Evolutionary conservation across 2,888 invertebrate species (phyloP).

Genomic region (Watsonalla binaria): DNA sequence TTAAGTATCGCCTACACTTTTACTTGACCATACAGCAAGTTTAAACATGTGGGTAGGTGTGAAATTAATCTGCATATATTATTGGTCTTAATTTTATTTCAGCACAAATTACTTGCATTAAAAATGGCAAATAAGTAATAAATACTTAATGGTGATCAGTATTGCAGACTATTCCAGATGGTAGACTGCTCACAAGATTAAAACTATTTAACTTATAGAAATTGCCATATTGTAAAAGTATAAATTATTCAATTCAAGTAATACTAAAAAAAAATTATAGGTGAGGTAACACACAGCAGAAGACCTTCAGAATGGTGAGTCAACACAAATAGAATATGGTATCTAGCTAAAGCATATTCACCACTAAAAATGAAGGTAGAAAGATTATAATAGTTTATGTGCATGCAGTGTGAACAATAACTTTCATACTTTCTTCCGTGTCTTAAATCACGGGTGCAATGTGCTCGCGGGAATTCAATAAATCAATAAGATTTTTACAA

Average conservation of each 20-base stretch:
- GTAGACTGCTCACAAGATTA: too few relatives aligned
- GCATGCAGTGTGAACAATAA: background rate
- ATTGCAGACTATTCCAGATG: too few relatives aligned
- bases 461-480: conserved; percentile 24
- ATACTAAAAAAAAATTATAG: background rate
- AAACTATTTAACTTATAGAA: too few relatives aligned
- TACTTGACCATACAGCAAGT: background rate
- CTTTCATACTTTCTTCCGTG: background rate
- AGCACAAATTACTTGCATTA: too few relatives aligned
- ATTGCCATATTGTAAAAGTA: too few relatives aligned
- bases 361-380: conserved; percentile 4
- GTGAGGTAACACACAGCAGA: conserved; percentile 26
- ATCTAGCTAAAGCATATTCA: conserved; percentile 36
- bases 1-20: background rate
- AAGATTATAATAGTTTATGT: background rate
- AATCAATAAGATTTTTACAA: conserved; percentile 57
- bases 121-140: too few relatives aligned
- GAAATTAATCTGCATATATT: background rate
- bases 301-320: conserved; percentile 47
- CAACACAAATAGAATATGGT: conserved; percentile 46
- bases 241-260: too few relatives aligned
- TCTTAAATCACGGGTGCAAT: conserved; percentile 3
- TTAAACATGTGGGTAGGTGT: background rate
- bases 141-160: too few relatives aligned
- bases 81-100: too few relatives aligned